Percentiles rank a stretch among this genome's conserved stretches.
Conservation (phyloP, 2,797 vertebrate species). For the Nannoperca australis region DNA sequence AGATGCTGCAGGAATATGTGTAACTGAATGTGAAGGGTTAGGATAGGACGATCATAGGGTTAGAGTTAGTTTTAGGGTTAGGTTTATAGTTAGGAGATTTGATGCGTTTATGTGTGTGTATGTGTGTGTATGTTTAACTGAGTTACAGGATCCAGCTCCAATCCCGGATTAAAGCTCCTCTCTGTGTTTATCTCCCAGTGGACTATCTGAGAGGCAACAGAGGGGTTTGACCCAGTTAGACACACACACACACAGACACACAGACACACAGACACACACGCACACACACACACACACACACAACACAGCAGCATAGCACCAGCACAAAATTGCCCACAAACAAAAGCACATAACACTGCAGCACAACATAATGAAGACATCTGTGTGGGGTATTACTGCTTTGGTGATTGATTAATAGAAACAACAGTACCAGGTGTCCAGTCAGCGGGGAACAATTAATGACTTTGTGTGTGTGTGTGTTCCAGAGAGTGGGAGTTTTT, state of each 20-base stretch:
- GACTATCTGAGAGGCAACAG: constrained; percentile 59
- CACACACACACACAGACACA: constrained; percentile 27
- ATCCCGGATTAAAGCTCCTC: constrained; percentile 78
- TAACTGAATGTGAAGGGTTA: neutral
- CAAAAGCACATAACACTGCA: constrained; percentile 25
- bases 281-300: constrained; percentile 7
- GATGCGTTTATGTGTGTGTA: constrained; percentile 7
- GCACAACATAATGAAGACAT: constrained; percentile 28
- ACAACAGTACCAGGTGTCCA: constrained; percentile 59
- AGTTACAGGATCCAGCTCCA: constrained; percentile 71
- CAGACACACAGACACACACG: constrained; percentile 18
- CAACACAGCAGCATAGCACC: constrained; percentile 8
- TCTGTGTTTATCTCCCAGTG: constrained; percentile 63
- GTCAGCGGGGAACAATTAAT: constrained; percentile 57
- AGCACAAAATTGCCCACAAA: neutral
- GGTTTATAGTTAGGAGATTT: constrained; percentile 11
- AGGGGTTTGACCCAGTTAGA: constrained; percentile 73
- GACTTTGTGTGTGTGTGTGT: constrained; percentile 14
- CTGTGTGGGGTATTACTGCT: constrained; percentile 12
- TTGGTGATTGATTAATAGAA: constrained; percentile 62
- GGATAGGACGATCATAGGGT: neutral
- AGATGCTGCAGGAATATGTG: neutral
- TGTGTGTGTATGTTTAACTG: constrained; percentile 71
- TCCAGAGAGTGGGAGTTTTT: neutral
- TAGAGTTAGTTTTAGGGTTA: constrained; percentile 3